A percentile compares a stretch with the other conserved stretches of the same genome.
These are phyloP conservation scores for Sinocyclocheilus rhinocerous DNA, from an alignment of 2,113 vertebrate species.

Conservation along the genomic window DNA sequence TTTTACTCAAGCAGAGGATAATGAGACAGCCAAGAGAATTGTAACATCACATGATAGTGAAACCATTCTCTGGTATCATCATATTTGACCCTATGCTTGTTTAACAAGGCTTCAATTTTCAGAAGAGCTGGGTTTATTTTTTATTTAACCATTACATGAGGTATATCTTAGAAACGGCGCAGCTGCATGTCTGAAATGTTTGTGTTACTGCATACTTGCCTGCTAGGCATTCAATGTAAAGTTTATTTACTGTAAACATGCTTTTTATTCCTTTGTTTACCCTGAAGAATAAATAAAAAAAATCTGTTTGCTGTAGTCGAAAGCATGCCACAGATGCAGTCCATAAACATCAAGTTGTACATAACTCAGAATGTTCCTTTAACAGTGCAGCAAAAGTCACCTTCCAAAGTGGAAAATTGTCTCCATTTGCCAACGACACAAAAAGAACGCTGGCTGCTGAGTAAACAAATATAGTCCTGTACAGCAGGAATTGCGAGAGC, in stretches of 20 bases:
- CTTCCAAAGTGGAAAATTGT: neutral
- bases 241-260: conserved; percentile 5
- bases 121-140: neutral
- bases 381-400: neutral
- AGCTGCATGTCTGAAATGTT: neutral
- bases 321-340: neutral
- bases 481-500: conserved; percentile 9
- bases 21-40: conserved; percentile 52
- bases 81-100: conserved; percentile 36
- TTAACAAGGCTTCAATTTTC: neutral
- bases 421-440: neutral
- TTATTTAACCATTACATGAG: neutral
- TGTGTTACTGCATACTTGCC: neutral
- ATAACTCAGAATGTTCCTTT: neutral
- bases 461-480: conserved; percentile 1
- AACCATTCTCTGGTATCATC: conserved; percentile 53
- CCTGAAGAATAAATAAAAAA: neutral
- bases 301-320: neutral
- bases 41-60: conserved; percentile 45
- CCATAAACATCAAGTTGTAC: neutral
- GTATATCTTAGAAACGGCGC: neutral
- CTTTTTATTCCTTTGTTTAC: neutral
- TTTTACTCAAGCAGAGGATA: conserved; percentile 6
- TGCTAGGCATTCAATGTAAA: neutral
- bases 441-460: conserved; percentile 31